A percentile compares a stretch with the other conserved stretches of the same genome.
Conservation (phyloP, 2,113 vertebrate genomes). For the Dryoscopus gambensis region DNA sequence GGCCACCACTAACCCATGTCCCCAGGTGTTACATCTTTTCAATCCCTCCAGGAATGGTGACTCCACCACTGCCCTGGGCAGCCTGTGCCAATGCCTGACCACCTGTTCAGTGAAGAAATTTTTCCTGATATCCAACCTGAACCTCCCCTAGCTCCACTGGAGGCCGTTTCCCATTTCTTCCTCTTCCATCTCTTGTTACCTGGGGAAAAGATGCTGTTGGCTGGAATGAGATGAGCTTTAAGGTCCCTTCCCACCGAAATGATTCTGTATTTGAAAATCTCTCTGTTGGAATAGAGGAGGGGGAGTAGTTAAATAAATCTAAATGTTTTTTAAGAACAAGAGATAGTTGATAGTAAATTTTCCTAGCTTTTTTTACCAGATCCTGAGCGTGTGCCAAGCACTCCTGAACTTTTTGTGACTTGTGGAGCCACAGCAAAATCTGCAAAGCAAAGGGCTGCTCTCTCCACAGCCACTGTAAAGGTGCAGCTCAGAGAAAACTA, state of each 20-base stretch:
- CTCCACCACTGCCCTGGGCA: neutral
- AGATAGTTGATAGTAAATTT: neutral
- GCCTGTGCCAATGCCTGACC: neutral
- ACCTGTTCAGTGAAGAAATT: neutral
- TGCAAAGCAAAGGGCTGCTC: neutral
- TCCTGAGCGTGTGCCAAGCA: neutral
- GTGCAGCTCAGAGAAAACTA: conserved; percentile 32
- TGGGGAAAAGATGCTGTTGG: neutral
- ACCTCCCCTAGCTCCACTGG: neutral
- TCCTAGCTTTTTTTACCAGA: neutral
- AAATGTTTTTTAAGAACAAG: neutral
- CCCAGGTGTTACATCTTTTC: neutral
- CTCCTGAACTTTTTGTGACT: conserved; percentile 13
- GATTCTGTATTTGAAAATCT: neutral
- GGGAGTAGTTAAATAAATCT: neutral
- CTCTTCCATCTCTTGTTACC: neutral
- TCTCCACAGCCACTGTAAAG: neutral
- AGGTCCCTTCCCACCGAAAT: neutral
- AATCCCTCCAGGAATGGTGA: neutral
- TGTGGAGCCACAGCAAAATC: neutral
- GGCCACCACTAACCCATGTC: neutral
- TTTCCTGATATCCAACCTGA: neutral
- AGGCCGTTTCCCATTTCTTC: neutral
- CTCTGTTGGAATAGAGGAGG: neutral
- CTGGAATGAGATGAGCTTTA: neutral